Evolutionary conservation across 2,888 invertebrate genomes (phyloP).

Genomic region (Sialis lutaria): DNA sequence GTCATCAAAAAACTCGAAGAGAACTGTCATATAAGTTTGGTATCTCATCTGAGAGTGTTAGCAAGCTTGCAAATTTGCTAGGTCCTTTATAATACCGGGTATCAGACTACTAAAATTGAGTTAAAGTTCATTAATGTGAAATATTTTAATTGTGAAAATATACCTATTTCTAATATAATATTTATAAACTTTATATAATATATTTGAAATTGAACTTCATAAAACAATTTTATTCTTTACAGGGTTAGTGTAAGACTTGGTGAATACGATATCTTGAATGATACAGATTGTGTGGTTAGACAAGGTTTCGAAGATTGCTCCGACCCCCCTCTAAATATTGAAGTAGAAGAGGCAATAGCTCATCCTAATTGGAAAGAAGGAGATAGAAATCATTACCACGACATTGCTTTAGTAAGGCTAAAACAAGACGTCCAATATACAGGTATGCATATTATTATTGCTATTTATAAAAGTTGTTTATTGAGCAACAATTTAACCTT

Average conservation of each 20-base stretch:
- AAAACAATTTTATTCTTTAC: neutral
- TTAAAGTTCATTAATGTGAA: too few species aligned
- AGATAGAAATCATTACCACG: constrained; percentile 33
- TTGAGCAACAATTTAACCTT: too few species aligned
- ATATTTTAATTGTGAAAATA: too few species aligned
- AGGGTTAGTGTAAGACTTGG: constrained; percentile 36
- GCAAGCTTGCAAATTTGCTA: too few species aligned
- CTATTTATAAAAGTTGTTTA: too few species aligned
- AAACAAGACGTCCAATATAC: constrained; percentile 31
- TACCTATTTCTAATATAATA: too few species aligned
- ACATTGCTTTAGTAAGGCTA: constrained; percentile 55
- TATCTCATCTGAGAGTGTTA: too few species aligned
- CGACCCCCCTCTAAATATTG: constrained; percentile 9
- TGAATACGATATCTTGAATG: constrained; percentile 43
- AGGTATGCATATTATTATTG: constrained; percentile 20
- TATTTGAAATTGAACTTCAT: neutral
- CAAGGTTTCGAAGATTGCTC: constrained; percentile 17
- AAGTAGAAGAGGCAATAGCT: constrained; percentile 11
- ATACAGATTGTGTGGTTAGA: constrained; percentile 32
- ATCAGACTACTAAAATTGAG: too few species aligned
- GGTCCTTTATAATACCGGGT: too few species aligned
- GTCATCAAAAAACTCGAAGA: too few species aligned
- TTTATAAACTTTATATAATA: too few species aligned
- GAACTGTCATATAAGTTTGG: too few species aligned
- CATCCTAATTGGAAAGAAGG: constrained; percentile 12